Conservation (phyloP, 2,113 vertebrate genomes). For the Macrotus californicus region DNA sequence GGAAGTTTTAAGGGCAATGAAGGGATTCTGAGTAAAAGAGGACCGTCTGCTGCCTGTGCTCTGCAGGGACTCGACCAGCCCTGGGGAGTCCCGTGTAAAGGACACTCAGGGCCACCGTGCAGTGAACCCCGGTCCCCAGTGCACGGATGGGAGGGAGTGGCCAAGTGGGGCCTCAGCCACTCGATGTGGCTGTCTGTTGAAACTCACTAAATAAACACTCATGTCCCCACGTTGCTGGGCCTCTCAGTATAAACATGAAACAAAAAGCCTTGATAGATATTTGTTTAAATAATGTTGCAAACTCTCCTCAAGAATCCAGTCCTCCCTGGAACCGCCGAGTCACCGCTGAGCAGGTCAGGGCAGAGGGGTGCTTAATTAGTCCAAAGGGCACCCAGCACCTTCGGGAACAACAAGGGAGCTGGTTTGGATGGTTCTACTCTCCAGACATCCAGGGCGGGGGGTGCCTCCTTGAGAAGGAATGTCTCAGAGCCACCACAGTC, state of each 20-base stretch:
- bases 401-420: neutral
- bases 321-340: neutral
- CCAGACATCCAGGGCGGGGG: rapidly evolving
- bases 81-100: neutral
- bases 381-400: neutral
- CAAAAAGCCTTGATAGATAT: neutral
- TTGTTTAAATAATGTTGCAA: neutral
- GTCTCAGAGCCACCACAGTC: no score
- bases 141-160: no score
- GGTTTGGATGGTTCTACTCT: neutral
- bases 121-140: neutral
- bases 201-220: neutral
- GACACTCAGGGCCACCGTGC: neutral
- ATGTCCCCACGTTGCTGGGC: neutral
- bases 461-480: no score
- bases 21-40: neutral
- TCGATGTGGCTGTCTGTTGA: neutral
- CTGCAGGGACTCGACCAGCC: neutral
- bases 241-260: neutral
- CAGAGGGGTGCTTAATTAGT: neutral
- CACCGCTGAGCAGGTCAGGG: no score
- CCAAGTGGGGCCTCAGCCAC: neutral
- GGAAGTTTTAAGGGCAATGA: neutral
- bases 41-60: rapidly evolving
- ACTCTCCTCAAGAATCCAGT: neutral